Conservation (phyloP, 2,888 invertebrate species). For the Sialis lutaria region DNA sequence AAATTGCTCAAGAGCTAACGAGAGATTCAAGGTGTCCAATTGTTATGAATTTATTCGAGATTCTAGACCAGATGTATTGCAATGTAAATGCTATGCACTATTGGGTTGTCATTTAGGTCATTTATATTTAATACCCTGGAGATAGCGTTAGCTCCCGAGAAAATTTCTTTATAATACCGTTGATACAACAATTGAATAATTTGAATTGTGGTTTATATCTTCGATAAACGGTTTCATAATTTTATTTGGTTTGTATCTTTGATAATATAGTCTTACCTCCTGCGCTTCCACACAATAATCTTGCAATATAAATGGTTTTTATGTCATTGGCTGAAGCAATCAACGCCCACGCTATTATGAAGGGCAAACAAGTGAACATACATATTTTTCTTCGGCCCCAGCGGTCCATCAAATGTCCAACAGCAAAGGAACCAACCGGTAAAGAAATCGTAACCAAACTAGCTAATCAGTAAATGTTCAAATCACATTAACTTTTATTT, state of each 20-base stretch:
- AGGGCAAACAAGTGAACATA: slow-evolving; percentile 27
- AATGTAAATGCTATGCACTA: neutral
- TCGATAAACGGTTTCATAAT: neutral
- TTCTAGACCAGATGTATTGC: too few species aligned
- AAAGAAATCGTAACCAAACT: slow-evolving; percentile 34
- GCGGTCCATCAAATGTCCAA: slow-evolving; percentile 36
- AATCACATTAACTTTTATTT: neutral
- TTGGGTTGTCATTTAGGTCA: too few species aligned
- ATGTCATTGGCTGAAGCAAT: slow-evolving; percentile 25
- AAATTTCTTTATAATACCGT: too few species aligned
- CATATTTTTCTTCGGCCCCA: slow-evolving; percentile 32
- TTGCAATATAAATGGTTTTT: slow-evolving; percentile 28
- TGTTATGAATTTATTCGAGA: too few species aligned
- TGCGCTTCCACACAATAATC: slow-evolving; percentile 32
- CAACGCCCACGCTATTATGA: slow-evolving; percentile 29
- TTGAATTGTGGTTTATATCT: neutral
- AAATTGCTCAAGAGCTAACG: too few species aligned
- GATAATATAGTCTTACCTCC: slow-evolving; percentile 20
- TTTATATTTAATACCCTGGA: too few species aligned
- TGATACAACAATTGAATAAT: neutral
- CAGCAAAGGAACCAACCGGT: slow-evolving; percentile 31
- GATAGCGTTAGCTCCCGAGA: too few species aligned
- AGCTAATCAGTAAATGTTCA: slow-evolving; percentile 22
- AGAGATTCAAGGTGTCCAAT: too few species aligned
- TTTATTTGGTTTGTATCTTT: neutral